Conservation (phyloP, 2,888 invertebrate species). For the Sarcophaga variegata region DNA sequence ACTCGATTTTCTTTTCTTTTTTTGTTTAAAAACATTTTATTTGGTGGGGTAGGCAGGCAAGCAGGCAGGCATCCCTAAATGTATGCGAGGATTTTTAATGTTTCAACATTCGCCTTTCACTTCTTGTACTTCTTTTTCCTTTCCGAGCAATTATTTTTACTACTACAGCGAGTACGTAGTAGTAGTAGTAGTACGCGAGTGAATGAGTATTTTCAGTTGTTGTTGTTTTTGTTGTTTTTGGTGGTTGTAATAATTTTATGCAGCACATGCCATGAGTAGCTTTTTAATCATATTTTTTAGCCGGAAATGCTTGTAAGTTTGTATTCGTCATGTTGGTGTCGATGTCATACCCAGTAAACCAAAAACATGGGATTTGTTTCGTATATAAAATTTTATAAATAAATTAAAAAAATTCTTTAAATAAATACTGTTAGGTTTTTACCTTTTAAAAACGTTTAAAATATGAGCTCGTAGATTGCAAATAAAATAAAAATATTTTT, state of each 20-base stretch:
- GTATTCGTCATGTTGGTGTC: slow-evolving; percentile 31
- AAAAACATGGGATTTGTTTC: not conserved
- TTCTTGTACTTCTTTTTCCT: not conserved
- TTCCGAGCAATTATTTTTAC: slow-evolving; percentile 25
- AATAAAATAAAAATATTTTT: too few species aligned
- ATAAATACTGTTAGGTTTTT: not conserved
- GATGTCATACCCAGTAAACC: slow-evolving; percentile 33
- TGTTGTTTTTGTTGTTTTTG: not conserved
- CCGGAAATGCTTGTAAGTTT: slow-evolving; percentile 57
- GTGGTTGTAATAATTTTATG: slow-evolving; percentile 44
- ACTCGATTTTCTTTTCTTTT: not conserved
- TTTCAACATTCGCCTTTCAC: slow-evolving; percentile 5
- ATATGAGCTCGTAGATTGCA: too few species aligned
- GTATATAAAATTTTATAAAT: not conserved
- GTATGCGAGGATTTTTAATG: slow-evolving; percentile 38
- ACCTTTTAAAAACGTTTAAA: too few species aligned
- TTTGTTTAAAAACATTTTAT: slow-evolving; percentile 71
- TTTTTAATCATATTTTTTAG: slow-evolving; percentile 57
- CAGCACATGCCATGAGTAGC: slow-evolving; percentile 58
- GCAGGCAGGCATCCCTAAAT: slow-evolving; percentile 73
- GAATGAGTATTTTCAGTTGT: not conserved
- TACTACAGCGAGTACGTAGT: slow-evolving; percentile 43
- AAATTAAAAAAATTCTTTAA: not conserved
- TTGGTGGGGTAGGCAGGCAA: slow-evolving; percentile 79
- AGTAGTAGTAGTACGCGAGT: not conserved